Evolutionary conservation across 2,888 invertebrate species (phyloP).

Genomic region (Rhagophthalmus giganteus): DNA sequence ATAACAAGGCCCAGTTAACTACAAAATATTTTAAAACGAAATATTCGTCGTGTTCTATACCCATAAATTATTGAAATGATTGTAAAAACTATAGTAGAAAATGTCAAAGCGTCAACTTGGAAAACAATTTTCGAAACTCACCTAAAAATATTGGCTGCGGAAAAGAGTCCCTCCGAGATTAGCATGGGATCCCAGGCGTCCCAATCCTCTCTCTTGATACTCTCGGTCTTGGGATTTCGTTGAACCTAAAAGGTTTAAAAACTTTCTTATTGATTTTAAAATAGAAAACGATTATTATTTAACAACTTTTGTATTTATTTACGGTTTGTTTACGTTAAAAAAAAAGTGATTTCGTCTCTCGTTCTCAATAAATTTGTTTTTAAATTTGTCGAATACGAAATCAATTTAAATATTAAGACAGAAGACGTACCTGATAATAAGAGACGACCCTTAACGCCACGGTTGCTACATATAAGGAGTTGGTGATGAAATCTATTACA

Average conservation of each 20-base stretch:
- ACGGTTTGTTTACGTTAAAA: neutral
- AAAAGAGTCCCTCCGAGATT: constrained; percentile 93
- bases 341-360: neutral
- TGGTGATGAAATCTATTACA: constrained; percentile 97
- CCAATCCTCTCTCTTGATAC: constrained; percentile 79
- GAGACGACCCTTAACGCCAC: constrained; percentile 93
- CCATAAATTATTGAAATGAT: no score
- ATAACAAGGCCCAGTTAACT: no score
- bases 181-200: constrained; percentile 99
- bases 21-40: no score
- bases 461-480: constrained; percentile 96
- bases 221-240: constrained; percentile 41
- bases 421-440: constrained; percentile 86
- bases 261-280: neutral
- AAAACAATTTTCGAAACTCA: no score
- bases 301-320: neutral
- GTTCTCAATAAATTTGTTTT: neutral
- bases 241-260: constrained; percentile 40
- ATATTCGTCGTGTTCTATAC: no score
- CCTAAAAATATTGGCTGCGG: constrained; percentile 96
- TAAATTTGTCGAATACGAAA: no score
- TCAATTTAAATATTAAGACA: no score
- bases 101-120: no score
- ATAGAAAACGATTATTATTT: neutral
- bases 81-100: no score